Base-by-base conservation (phyloP, 2,113 vertebrate species). In the Vulpes ferrilata region DNA sequence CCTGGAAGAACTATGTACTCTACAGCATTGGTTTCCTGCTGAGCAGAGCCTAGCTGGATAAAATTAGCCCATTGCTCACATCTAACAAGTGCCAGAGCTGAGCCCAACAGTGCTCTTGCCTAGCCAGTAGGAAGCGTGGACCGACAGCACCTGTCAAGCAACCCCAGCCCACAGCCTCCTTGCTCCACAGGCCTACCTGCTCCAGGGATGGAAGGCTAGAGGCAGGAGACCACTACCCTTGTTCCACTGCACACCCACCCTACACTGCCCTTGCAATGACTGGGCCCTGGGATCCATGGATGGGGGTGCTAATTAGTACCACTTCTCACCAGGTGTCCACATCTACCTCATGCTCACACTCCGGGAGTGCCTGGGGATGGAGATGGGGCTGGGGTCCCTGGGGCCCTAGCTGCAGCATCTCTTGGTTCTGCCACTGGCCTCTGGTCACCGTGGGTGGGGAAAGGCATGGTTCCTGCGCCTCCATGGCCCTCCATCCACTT, bases 41-140 rank as follows among this genome's bases (percentile, higher is more conserved):
- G 88, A 94, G 64, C 35, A 11, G 17, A 82, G 67, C 9, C 4
- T 30, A 3, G 74, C 1, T 0, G 43, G 60, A 87, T 95, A 94
- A 92, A 97, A 97, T 92, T 92, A 95, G 53, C 73, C 85, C 59
- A 64, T 15, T 53, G 87, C 83, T 93, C 87, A 92, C 27, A 13
- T 62, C 35, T 53, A 71, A 62, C 60, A 78, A 95, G 74, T 78
- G 93, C 78, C 23, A 22, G n/a, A 53, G 51, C 15, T n/a, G 22
- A 57, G 32, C 15, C 35, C 4, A 13, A 35, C 27, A 23, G 11
- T 0, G 0, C 16, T 82, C 25, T 27, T 69, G 76, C 35, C 3
- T 0, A 8, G 32, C 55, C 62, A 17, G 59, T 19, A 2, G 15
- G 19, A 69, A 22, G 2, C 0, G 1, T 16, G 6, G 27, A 55